A percentile compares a stretch with the other conserved stretches of the same genome.
phyloP scores from a whole-genome alignment of 2,797 vertebrate genomes.

The Gymnothorax javanicus region DNA sequence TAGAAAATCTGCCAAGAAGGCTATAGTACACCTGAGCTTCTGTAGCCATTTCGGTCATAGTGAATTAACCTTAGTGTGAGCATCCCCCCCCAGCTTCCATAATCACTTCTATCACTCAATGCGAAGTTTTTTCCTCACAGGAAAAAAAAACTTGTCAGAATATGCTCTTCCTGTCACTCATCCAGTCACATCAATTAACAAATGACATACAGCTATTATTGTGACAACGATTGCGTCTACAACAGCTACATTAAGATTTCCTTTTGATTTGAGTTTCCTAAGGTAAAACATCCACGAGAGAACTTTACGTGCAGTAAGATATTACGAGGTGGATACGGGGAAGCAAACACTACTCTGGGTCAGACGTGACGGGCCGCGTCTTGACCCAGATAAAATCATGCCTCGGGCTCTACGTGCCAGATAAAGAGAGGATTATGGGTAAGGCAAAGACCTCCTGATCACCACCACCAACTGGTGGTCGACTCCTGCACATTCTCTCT shows the following conservation, averaged over 20 bases:
- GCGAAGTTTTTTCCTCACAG: not conserved
- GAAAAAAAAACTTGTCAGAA: not conserved
- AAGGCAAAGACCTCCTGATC: conserved; percentile 15
- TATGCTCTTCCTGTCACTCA: not conserved
- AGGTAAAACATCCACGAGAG: not conserved
- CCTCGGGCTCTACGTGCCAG: not conserved
- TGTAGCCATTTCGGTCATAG: not conserved
- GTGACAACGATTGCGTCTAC: not conserved
- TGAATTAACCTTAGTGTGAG: not conserved
- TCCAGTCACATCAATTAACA: not conserved
- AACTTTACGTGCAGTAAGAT: not conserved
- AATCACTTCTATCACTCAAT: not conserved
- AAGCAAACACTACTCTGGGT: not conserved
- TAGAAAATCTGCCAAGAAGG: not conserved
- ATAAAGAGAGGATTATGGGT: not conserved
- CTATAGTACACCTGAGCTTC: not conserved
- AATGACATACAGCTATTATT: not conserved
- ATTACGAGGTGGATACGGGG: not conserved
- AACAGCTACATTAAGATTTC: not conserved
- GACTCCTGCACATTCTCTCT: no score
- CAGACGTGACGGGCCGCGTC: not conserved
- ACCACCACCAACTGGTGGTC: not conserved
- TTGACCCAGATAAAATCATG: conserved; percentile 15
- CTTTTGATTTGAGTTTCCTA: not conserved
- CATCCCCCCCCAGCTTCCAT: not conserved